phyloP scores from a whole-genome alignment of 2,888 invertebrate genomes.

The Deilephila porcellus region DNA sequence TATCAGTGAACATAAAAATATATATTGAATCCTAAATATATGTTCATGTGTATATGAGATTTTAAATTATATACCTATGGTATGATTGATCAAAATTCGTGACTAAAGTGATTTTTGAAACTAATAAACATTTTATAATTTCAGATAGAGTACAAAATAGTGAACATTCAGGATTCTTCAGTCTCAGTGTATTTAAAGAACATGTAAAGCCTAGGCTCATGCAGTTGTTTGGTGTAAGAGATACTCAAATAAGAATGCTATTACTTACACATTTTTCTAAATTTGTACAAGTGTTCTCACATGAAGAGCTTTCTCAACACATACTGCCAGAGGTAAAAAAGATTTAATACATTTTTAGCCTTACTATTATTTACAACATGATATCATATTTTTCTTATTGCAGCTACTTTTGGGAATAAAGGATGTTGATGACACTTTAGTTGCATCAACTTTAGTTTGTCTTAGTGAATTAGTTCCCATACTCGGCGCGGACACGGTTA shows the following conservation, averaged over 20 bases:
- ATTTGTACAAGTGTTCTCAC: slow-evolving; percentile 90
- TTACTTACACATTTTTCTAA: slow-evolving; percentile 91
- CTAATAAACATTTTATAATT: slow-evolving; percentile 39
- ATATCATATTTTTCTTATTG: background rate
- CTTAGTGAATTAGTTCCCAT: slow-evolving; percentile 94
- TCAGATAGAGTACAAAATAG: slow-evolving; percentile 71
- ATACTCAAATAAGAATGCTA: slow-evolving; percentile 90
- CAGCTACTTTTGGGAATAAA: slow-evolving; percentile 93
- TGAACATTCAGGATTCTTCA: slow-evolving; percentile 86
- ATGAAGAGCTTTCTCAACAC: slow-evolving; percentile 89
- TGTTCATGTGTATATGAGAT: too few species aligned
- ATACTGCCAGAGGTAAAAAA: slow-evolving; percentile 91
- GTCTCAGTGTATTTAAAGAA: slow-evolving; percentile 87
- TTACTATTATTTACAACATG: background rate
- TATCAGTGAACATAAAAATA: too few species aligned
- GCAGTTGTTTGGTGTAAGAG: slow-evolving; percentile 93
- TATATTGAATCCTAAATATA: too few species aligned
- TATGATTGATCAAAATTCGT: too few species aligned
- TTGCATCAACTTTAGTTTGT: slow-evolving; percentile 91
- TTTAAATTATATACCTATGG: too few species aligned
- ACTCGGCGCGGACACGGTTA: slow-evolving; percentile 92
- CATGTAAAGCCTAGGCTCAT: slow-evolving; percentile 91
- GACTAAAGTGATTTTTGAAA: too few species aligned
- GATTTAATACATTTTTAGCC: background rate
- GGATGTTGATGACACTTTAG: slow-evolving; percentile 93